phyloP scores from a whole-genome alignment of 1,140 invertebrate genomes.

The Drosophila santomea region DNA sequence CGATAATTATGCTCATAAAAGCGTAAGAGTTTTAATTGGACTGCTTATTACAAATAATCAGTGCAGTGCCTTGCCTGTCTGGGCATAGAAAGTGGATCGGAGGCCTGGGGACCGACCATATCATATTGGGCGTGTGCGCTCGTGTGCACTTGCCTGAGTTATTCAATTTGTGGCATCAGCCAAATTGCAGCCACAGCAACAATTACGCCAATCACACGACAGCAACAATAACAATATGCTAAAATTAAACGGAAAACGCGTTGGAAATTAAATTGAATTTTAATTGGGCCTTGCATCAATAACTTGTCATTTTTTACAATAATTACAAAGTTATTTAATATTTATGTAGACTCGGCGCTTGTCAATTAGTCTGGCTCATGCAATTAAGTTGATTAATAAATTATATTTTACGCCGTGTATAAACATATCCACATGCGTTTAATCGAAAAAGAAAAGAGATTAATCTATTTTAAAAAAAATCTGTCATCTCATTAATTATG shows the following conservation, averaged over 20 bases:
- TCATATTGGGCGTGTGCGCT: conserved; percentile 41
- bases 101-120: conserved; percentile 12
- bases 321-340: conserved; percentile 74
- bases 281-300: conserved; percentile 76
- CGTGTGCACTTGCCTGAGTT: conserved; percentile 61
- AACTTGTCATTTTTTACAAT: conserved; percentile 62
- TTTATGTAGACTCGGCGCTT: conserved; percentile 65
- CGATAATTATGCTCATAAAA: conserved; percentile 67
- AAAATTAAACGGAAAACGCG: conserved; percentile 43
- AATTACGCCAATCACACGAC: conserved; percentile 44
- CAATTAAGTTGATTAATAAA: conserved; percentile 56
- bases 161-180: conserved; percentile 58
- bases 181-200: conserved; percentile 57
- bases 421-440: not conserved
- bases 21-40: conserved; percentile 79
- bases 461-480: conserved; percentile 10
- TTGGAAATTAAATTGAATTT: conserved; percentile 70
- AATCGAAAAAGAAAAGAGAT: conserved; percentile 3
- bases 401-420: conserved; percentile 21
- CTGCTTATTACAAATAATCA: conserved; percentile 70
- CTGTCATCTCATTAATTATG: conserved; percentile 32
- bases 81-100: conserved; percentile 25
- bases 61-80: conserved; percentile 45
- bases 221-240: conserved; percentile 25
- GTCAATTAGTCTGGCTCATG: conserved; percentile 69